Evolutionary conservation across 2,113 vertebrate species (phyloP), one percentile per base, ranked within the genome.

Genomic region (Calyptommatus sinebrachiatus): DNA sequence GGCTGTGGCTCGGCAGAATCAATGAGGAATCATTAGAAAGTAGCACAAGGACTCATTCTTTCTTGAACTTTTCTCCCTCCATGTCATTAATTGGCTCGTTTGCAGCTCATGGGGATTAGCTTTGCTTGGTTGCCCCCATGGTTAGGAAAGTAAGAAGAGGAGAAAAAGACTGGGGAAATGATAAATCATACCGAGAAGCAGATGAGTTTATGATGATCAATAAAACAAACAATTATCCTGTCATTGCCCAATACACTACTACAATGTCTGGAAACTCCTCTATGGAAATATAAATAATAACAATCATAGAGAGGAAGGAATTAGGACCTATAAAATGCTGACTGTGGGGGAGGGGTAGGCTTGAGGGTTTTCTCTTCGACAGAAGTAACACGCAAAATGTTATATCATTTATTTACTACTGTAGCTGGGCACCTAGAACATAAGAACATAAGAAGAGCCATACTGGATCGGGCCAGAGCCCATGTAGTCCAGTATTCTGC

Each of bases 151-250:
- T 77, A 78, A 85, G 83, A 86, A 76, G 81, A 87, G 84, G 86
- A 77, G 84, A 79, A 88, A 73, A 87, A 68, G 80, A 65, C 87
- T 88, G 84, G 76, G 80, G 88, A 86, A 45, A 81, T 67, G 82
- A 88, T 89, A 91, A 89, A 90, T 94, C 90, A 91, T 9, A 62
- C 73, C 70, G 85, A 83, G 83, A 86, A 87, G 57, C 84, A 83
- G 87, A 90, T 87, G 77, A 88, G 76, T 85, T 93, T 91, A 67
- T 90, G 83, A 84, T 76, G 86, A 94, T 93, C 92, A 90, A 92
- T 93, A 92, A 92, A 91, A 82, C 89, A 92, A 94, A 94, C 92
- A 93, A 89, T 92, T 93, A 92, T 90, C 87, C 88, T 89, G 86
- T 94, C 91, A 86, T 88, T 91, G 88, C 80, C 80, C 83, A 89